phyloP scores from a whole-genome alignment of 2,888 invertebrate species.

The Oeneis ivallda region DNA sequence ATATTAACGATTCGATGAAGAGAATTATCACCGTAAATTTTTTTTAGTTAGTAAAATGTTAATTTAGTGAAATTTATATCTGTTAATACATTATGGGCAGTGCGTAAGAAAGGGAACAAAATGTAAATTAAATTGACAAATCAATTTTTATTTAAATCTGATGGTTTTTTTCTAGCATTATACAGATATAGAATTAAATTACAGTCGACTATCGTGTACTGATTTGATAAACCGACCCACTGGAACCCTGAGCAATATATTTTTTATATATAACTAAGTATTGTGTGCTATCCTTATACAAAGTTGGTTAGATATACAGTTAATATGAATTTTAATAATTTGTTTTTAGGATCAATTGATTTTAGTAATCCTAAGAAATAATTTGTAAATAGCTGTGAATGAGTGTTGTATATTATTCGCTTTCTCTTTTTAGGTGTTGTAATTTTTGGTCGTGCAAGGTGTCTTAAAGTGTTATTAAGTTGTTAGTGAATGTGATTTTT shows the following conservation, averaged over 20 bases:
- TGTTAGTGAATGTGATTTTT: constrained; percentile 68
- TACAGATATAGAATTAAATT: constrained; percentile 48
- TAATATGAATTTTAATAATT: constrained; percentile 66
- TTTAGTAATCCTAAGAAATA: constrained; percentile 56
- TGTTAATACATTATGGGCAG: constrained; percentile 42
- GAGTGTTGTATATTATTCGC: constrained; percentile 71
- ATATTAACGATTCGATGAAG: constrained; percentile 40
- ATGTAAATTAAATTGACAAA: constrained; percentile 41
- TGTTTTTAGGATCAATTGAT: constrained; percentile 60
- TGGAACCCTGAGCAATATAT: constrained; percentile 80
- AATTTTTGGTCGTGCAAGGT: constrained; percentile 65
- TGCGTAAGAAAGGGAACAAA: constrained; percentile 53
- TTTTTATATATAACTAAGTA: constrained; percentile 78
- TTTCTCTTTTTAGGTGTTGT: constrained; percentile 73
- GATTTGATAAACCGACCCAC: constrained; percentile 76
- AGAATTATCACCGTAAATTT: constrained; percentile 38
- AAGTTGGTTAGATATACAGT: constrained; percentile 70
- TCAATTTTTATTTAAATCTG: constrained; percentile 33
- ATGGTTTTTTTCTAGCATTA: constrained; percentile 43
- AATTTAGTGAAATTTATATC: constrained; percentile 29
- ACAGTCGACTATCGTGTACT: constrained; percentile 64
- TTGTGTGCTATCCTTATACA: constrained; percentile 71
- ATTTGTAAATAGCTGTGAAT: constrained; percentile 48
- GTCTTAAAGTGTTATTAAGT: constrained; percentile 60
- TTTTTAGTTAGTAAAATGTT: constrained; percentile 28